Percentiles rank a stretch among this genome's conserved stretches.
phyloP scores from a whole-genome alignment of 2,797 vertebrate species.

The Cirrhinus mrigala region DNA sequence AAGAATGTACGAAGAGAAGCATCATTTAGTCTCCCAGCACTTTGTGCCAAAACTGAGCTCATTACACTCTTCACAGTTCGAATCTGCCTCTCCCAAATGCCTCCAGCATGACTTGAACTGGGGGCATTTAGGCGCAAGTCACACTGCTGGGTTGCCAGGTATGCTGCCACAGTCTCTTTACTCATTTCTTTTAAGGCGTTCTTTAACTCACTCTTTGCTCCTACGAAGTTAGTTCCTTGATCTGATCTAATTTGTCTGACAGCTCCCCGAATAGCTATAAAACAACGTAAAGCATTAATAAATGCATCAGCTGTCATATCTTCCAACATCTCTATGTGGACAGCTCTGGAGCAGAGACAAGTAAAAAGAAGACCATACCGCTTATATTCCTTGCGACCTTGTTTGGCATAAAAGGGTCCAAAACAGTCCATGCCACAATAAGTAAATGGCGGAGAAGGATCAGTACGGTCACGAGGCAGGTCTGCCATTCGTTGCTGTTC shows the following conservation, averaged over 20 bases:
- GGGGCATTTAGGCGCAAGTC: slow-evolving; percentile 38
- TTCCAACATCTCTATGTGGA: not conserved
- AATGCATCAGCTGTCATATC: not conserved
- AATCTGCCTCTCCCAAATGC: slow-evolving; percentile 49
- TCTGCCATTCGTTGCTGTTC: too few species aligned
- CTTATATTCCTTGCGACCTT: not conserved
- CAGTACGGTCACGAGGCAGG: too few species aligned
- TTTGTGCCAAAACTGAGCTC: not conserved
- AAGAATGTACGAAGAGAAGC: not conserved
- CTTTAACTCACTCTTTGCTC: not conserved
- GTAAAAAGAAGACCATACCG: not conserved
- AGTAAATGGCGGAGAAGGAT: too few species aligned
- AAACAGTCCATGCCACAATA: too few species aligned
- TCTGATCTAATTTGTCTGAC: not conserved
- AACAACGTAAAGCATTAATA: not conserved
- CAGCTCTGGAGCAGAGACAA: not conserved
- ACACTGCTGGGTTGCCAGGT: not conserved
- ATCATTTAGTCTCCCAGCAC: not conserved
- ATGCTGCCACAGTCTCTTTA: not conserved
- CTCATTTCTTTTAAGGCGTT: not conserved
- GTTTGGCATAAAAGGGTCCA: not conserved
- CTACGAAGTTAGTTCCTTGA: not conserved
- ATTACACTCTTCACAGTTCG: slow-evolving; percentile 25
- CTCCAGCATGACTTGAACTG: slow-evolving; percentile 39
- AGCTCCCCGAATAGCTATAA: not conserved